These are phyloP conservation scores for Cossypha niveicapilla DNA, from an alignment of 2,797 vertebrate species.

Conservation along the genomic window DNA sequence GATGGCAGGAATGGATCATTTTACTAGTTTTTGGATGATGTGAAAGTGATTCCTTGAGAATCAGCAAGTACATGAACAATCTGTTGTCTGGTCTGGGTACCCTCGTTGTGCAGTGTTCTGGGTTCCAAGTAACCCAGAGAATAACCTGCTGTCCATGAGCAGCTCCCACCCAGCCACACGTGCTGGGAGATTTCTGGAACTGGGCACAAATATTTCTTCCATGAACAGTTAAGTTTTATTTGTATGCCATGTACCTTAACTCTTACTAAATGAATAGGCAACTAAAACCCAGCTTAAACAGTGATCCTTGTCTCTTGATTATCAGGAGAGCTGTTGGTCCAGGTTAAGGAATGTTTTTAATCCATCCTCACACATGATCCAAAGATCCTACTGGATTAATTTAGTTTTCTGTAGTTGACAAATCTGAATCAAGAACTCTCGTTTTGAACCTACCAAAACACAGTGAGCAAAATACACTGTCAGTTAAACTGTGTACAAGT, in stretches of 20 bases:
- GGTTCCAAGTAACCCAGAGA: not conserved
- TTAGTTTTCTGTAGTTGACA: not conserved
- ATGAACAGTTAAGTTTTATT: not conserved
- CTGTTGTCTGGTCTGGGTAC: not conserved
- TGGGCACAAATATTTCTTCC: not conserved
- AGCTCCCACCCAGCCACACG: fast-evolving
- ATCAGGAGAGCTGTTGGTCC: not conserved
- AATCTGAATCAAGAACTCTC: not conserved
- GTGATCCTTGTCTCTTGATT: not conserved
- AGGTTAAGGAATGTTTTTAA: not conserved
- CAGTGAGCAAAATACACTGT: not conserved
- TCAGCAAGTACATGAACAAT: fast-evolving
- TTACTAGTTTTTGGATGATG: not conserved
- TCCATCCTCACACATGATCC: not conserved
- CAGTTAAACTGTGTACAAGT: not conserved
- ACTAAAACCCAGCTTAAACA: not conserved
- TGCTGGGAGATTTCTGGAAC: not conserved
- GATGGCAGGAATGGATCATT: not conserved
- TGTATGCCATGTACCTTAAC: not conserved
- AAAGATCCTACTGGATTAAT: not conserved
- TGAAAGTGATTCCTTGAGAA: not conserved
- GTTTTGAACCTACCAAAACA: not conserved
- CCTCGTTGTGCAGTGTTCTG: fast-evolving
- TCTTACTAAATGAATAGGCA: not conserved
- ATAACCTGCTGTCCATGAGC: not conserved